Evolutionary conservation across 2,888 invertebrate species (phyloP).

Genomic region (Choristoneura rosaceana): DNA sequence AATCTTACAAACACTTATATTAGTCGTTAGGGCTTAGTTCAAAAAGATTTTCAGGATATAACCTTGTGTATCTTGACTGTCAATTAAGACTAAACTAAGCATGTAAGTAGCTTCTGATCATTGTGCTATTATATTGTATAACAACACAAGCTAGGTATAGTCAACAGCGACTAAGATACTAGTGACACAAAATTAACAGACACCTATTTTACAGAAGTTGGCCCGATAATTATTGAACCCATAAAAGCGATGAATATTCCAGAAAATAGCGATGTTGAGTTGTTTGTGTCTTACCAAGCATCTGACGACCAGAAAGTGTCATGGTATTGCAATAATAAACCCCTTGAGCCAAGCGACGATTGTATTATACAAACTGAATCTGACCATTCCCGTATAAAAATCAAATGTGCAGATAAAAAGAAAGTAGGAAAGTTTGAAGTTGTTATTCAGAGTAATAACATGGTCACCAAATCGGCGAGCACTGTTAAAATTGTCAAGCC

Average conservation of each 20-base stretch:
- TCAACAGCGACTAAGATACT: constrained; percentile 1
- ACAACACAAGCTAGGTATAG: background rate
- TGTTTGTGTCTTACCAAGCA: constrained; percentile 91
- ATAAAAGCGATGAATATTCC: constrained; percentile 90
- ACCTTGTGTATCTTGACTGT: background rate
- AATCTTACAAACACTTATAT: background rate
- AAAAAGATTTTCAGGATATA: background rate
- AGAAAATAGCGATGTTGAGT: constrained; percentile 88
- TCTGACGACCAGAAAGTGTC: constrained; percentile 89
- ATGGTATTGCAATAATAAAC: constrained; percentile 94
- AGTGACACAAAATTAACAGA: constrained; percentile 46
- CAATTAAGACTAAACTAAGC: background rate
- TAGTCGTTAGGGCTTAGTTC: background rate
- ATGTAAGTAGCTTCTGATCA: background rate
- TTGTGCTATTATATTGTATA: background rate
- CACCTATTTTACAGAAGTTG: constrained; percentile 76
- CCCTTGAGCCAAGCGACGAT: constrained; percentile 88
- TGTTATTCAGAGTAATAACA: constrained; percentile 90
- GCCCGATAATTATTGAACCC: constrained; percentile 89
- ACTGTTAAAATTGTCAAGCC: constrained; percentile 91
- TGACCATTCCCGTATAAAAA: constrained; percentile 87
- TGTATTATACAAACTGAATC: constrained; percentile 86
- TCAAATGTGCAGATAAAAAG: constrained; percentile 89
- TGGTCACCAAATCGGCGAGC: constrained; percentile 92
- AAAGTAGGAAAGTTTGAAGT: constrained; percentile 96